phyloP scores from a whole-genome alignment of 2,888 invertebrate species.

The Torymus tubicola region DNA sequence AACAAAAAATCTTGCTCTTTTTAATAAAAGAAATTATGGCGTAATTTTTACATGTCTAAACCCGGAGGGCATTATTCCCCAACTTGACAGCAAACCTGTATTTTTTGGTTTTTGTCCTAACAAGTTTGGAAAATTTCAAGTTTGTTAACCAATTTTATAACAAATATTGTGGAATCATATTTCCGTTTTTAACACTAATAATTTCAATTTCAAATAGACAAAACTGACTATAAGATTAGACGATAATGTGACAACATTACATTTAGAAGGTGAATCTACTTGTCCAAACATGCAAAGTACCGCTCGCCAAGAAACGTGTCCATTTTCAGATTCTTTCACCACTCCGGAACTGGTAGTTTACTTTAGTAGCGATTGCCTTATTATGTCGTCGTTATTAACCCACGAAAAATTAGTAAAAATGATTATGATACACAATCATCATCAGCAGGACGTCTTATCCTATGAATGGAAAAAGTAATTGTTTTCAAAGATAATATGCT shows the following conservation, averaged over 20 bases:
- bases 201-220: constrained; percentile 49
- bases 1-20: constrained; percentile 12
- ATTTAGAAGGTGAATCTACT: constrained; percentile 59
- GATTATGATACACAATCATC: constrained; percentile 74
- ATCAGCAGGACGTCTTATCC: constrained; percentile 68
- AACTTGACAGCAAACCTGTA: constrained; percentile 67
- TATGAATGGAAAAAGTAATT: constrained; percentile 74
- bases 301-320: constrained; percentile 22
- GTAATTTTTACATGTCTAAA: constrained; percentile 73
- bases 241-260: constrained; percentile 53
- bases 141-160: constrained; percentile 58
- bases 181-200: background rate
- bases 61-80: constrained; percentile 66
- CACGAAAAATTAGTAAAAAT: constrained; percentile 70
- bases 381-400: constrained; percentile 68
- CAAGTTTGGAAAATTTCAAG: constrained; percentile 69
- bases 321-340: constrained; percentile 38
- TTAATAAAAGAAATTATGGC: constrained; percentile 64
- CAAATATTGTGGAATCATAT: no score
- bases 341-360: constrained; percentile 62
- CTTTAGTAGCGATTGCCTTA: constrained; percentile 73
- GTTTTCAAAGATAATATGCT: background rate
- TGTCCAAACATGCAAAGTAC: constrained; percentile 36
- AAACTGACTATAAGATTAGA: constrained; percentile 55
- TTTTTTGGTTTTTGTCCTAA: constrained; percentile 75